Evolutionary conservation across 2,797 vertebrate species (phyloP).

Genomic region (Lates japonicus): DNA sequence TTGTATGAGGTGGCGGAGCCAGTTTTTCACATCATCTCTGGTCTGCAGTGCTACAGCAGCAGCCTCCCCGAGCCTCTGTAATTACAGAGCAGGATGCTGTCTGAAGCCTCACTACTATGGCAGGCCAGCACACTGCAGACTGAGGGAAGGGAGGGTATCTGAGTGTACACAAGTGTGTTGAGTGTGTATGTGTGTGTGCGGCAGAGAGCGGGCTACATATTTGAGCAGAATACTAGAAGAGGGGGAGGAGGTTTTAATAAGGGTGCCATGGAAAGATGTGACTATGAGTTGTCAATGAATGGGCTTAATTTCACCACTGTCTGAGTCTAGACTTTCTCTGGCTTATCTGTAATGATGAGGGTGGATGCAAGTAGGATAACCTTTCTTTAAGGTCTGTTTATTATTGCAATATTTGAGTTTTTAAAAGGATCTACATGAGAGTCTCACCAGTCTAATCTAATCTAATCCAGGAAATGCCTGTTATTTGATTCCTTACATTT

Average conservation of each 20-base stretch:
- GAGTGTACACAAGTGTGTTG: slow-evolving; percentile 34
- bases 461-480: slow-evolving; percentile 12
- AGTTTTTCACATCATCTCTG: slow-evolving; percentile 57
- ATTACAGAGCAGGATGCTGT: slow-evolving; percentile 73
- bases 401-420: background rate
- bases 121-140: slow-evolving; percentile 63
- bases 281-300: slow-evolving; percentile 45
- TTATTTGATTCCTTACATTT: slow-evolving; percentile 36
- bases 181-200: background rate
- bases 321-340: slow-evolving; percentile 18
- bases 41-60: slow-evolving; percentile 59
- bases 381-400: slow-evolving; percentile 13
- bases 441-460: slow-evolving; percentile 9
- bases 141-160: slow-evolving; percentile 33
- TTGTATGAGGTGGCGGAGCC: slow-evolving; percentile 41
- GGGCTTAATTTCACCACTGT: slow-evolving; percentile 40
- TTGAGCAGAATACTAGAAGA: slow-evolving; percentile 53
- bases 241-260: slow-evolving; percentile 50
- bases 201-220: slow-evolving; percentile 2
- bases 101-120: slow-evolving; percentile 59
- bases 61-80: slow-evolving; percentile 63
- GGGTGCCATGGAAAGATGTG: slow-evolving; percentile 41
- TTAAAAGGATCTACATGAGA: background rate
- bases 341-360: slow-evolving; percentile 20
- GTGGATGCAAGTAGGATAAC: background rate